Percentiles rank a stretch among this genome's conserved stretches.
These are phyloP conservation scores for Montipora capitata DNA, from an alignment of 92 coral and sea anemone species.

Conservation along the genomic window DNA sequence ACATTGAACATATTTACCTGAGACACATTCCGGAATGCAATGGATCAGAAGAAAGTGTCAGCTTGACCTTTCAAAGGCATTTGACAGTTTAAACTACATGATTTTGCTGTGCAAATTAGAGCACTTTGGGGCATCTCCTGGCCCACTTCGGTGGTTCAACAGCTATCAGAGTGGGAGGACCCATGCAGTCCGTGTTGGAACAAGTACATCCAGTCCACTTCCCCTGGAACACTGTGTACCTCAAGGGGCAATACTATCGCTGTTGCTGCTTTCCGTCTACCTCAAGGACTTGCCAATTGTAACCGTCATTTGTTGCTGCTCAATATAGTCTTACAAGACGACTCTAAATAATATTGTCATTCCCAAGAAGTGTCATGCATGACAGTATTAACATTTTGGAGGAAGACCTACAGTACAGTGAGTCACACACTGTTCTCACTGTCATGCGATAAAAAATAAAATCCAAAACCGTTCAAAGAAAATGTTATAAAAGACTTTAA, in stretches of 20 bases:
- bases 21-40: constrained; percentile 1
- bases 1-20: neutral
- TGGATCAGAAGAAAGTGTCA: neutral
- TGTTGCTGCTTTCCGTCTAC: neutral
- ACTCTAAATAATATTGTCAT: neutral
- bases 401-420: neutral
- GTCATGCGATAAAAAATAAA: too few species aligned
- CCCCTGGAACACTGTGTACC: neutral
- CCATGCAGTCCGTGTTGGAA: neutral
- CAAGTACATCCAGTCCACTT: constrained; percentile 3
- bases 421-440: neutral
- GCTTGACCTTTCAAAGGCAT: neutral
- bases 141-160: neutral
- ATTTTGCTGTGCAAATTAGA: neutral
- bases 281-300: neutral
- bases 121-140: neutral
- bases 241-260: neutral
- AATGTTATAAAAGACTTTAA: too few species aligned
- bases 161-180: neutral
- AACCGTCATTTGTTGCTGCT: neutral
- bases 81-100: neutral
- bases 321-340: neutral
- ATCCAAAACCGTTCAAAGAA: too few species aligned
- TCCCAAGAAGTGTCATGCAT: neutral
- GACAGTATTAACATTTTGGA: neutral